Percentiles rank a stretch among this genome's conserved stretches.
phyloP scores from a whole-genome alignment of 2,113 vertebrate genomes.

The Spheniscus mendiculus region DNA sequence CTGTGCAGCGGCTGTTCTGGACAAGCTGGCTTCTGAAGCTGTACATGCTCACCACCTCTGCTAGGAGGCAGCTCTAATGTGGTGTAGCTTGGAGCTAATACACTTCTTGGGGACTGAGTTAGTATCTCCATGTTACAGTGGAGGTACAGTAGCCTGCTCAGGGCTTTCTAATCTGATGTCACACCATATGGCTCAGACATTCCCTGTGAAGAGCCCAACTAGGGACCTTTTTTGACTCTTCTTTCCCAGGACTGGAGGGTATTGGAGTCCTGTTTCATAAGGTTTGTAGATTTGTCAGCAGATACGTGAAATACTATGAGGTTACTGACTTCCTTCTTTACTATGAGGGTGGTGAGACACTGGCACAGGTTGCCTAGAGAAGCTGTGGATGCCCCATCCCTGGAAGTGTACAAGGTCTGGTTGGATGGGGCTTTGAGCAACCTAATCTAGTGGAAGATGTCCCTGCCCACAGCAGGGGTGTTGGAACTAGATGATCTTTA shows the following conservation, averaged over 20 bases:
- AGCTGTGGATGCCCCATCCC: neutral
- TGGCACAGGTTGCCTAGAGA: neutral
- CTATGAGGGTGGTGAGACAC: neutral
- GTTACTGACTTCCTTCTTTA: neutral
- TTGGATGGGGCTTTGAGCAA: neutral
- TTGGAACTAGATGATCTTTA: neutral
- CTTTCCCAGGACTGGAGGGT: neutral
- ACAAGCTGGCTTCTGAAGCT: neutral
- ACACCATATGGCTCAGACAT: no score
- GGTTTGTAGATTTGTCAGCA: neutral
- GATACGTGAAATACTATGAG: neutral
- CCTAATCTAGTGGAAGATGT: neutral
- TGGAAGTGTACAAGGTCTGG: neutral
- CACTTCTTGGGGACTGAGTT: neutral
- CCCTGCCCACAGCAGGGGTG: neutral
- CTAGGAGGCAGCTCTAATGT: neutral
- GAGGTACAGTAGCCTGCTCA: neutral
- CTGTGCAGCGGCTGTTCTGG: neutral
- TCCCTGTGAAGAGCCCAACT: neutral
- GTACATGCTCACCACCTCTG: neutral
- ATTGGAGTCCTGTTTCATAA: neutral
- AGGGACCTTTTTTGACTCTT: neutral
- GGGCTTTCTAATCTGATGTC: neutral
- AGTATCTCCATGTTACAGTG: neutral
- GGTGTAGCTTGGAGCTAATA: neutral